phyloP scores from a whole-genome alignment of 2,888 invertebrate species.

The Criorhina ranunculi region DNA sequence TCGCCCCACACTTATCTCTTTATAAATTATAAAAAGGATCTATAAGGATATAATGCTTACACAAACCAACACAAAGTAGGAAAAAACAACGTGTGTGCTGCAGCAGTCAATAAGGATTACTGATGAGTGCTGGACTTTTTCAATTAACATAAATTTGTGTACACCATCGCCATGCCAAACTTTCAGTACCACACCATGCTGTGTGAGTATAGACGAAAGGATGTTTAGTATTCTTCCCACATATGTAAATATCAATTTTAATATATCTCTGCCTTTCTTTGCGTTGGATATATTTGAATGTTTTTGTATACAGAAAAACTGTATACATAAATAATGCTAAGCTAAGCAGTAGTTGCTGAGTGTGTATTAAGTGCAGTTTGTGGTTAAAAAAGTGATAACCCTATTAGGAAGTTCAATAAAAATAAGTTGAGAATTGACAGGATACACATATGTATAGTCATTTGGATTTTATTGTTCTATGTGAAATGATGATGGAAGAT shows the following conservation, averaged over 20 bases:
- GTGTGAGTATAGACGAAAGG: no score
- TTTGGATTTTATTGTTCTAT: constrained; percentile 1
- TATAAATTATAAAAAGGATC: no score
- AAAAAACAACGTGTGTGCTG: not conserved
- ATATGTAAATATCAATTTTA: not conserved
- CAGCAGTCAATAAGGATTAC: not conserved
- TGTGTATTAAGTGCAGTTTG: not conserved
- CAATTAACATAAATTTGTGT: constrained; percentile 14
- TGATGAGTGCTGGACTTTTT: not conserved
- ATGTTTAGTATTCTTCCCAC: not conserved
- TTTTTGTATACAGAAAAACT: not conserved
- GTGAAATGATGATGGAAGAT: not conserved
- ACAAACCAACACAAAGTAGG: not conserved
- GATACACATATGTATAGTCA: not conserved
- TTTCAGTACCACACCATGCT: no score
- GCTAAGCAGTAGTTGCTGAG: not conserved
- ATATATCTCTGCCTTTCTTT: not conserved
- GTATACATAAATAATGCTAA: not conserved
- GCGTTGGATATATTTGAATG: not conserved
- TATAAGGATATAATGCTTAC: no score
- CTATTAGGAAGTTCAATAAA: not conserved
- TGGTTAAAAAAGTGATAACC: constrained; percentile 2
- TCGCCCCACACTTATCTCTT: no score
- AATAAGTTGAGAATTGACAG: not conserved
- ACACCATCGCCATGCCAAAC: not conserved